Evolutionary conservation across 2,888 invertebrate genomes (phyloP), one percentile per base, ranked within the genome.

Genomic region (Synergus umbraculus): DNA sequence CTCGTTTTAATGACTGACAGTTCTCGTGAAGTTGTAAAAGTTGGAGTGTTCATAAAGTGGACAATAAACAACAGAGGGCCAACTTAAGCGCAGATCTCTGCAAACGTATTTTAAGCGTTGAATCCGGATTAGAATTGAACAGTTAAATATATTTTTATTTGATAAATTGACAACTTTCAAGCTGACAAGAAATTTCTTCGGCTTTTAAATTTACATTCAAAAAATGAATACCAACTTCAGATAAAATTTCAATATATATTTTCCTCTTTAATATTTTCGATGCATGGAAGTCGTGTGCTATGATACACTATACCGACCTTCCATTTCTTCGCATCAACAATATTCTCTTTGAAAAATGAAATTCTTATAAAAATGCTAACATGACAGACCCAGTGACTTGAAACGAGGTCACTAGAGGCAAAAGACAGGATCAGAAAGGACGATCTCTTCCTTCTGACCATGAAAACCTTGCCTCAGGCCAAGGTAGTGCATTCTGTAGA

Each of bases 391-490:
- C 49, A 29, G 22, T 49, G 49, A 49, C 49, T n/a, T 49, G 69
- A 69, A 69, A 69, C 46, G 29, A 22, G 49, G 69, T 69, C 69
- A 69, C 13, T 13, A 4, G 29, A 69, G 49, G 44, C 46, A 54
- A 73, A 58, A 37, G 41, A 58, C 73, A 54, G 5, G 44, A 73
- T 73, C 41, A 54, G 29, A 15, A 37, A 73, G 46, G 49, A n/a
- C n/a, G 44, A 66, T 73, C 49, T 73, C 49, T 73, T 73, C 49
- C 54, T 73, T 73, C 49, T 73, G 73, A 73, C 73, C 73, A 73
- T 73, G 54, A 73, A 73, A 73, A 73, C n/a, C 54, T 73, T 49
- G 73, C 41, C 54, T 58, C 54, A 10, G 54, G 54, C 15, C 73
- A n/a, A 49, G 13, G 15, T 9, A 1, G 37, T 73, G 73, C 54